These are phyloP conservation scores for Halyomorpha halys DNA, from an alignment of 1,140 invertebrate genomes.

Conservation along the genomic window DNA sequence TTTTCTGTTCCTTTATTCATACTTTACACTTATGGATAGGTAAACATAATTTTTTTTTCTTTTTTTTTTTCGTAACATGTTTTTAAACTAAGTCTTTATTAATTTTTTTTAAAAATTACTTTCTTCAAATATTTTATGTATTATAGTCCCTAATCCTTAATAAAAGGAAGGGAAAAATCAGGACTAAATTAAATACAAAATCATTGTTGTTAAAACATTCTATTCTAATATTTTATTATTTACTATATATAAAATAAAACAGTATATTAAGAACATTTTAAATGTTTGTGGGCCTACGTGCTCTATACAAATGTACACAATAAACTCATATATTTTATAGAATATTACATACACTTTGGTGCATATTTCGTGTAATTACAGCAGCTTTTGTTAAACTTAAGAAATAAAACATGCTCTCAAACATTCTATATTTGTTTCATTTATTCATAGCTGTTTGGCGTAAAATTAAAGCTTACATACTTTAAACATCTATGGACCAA, in stretches of 20 bases:
- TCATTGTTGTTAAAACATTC: neutral
- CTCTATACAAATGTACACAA: constrained; percentile 16
- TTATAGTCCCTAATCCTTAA: neutral
- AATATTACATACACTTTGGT: constrained; percentile 16
- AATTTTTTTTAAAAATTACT: too few relatives aligned
- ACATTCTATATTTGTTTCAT: constrained; percentile 1
- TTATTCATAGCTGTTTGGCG: neutral
- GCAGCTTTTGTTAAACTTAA: constrained; percentile 6
- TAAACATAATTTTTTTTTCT: neutral
- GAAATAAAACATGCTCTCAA: neutral
- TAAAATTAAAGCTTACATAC: constrained; percentile 9
- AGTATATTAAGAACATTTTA: neutral
- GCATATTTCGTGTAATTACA: constrained; percentile 9
- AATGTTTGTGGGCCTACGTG: constrained; percentile 7
- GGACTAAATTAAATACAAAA: constrained; percentile 12
- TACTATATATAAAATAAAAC: constrained; percentile 7
- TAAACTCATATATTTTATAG: constrained; percentile 14
- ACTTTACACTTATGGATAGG: neutral
- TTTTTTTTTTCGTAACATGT: constrained; percentile 6
- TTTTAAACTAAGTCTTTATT: neutral
- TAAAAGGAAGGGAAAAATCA: constrained; percentile 12
- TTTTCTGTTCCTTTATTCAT: neutral
- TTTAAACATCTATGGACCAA: neutral
- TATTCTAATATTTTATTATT: constrained; percentile 11
- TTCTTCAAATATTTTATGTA: neutral